Evolutionary conservation across 2,888 invertebrate genomes (phyloP), one percentile per base, ranked within the genome.

Genomic region (Zele albiditarsus): DNA sequence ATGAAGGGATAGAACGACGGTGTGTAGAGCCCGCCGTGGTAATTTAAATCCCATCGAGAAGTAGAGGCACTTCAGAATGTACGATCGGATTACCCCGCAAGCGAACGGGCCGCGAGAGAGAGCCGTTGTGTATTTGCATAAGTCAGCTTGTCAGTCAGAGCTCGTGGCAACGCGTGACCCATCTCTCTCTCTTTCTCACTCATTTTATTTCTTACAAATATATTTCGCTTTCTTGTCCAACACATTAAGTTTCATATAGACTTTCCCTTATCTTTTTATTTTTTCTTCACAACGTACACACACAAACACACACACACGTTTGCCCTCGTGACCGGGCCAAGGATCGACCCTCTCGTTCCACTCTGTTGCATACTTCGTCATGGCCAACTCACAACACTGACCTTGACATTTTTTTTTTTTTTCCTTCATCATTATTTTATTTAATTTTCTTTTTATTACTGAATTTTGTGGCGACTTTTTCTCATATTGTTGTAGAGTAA

Each of bases 131-230:
- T 88, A 88, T 89, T 89, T 89, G 89, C 89, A 88, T 88, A 88
- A 89, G 88, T 89, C 88, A 88, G 88, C 82, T 87, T 88, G 88
- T 88, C 89, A 88, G 88, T 89, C 89, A 88, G 85, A 84, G 84
- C 82, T 83, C 83, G 82, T 87, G 88, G 88, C 88, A 88, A 88
- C 86, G 83, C 84, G 84, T 87, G 87, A 88, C 87, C 88, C 84
- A 80, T 74, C 82, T 76, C 69, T 77, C 82, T 82, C 83, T 78
- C 69, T 65, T 70, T 63, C 57, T 70, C 67, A 25, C 58, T 31
- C 25, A 20, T 57, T 69, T 58, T 25, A 38, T n/a, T 58, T 12
- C 23, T 20, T 65, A 25, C 23, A 23, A 28, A 31, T 53, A 31
- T 49, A 31, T 62, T 42, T 71, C 27, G 46, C 27, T 46, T 80